These are phyloP conservation scores for Limanda limanda DNA, from an alignment of 2,113 vertebrate species.

Conservation along the genomic window DNA sequence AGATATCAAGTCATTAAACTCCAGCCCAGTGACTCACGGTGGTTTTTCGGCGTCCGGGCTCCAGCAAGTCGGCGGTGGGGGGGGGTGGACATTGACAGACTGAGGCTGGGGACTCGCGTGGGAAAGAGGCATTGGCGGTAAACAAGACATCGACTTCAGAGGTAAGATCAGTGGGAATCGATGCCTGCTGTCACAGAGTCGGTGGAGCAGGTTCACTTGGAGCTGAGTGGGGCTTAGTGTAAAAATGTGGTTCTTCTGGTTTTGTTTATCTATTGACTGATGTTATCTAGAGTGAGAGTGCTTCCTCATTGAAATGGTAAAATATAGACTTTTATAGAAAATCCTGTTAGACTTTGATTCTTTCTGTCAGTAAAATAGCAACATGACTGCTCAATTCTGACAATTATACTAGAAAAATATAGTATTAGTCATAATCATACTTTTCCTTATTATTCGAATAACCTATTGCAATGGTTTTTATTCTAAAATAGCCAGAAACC, in stretches of 20 bases:
- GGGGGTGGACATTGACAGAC: conserved; percentile 15
- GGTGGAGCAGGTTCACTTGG: background rate
- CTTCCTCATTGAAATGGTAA: background rate
- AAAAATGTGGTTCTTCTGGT: background rate
- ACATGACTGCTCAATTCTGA: background rate
- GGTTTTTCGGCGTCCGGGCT: conserved; percentile 39
- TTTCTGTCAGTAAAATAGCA: too few relatives aligned
- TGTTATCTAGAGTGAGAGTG: background rate
- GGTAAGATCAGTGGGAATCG: conserved; percentile 62
- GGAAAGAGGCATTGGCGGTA: conserved; percentile 60
- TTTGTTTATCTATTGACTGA: background rate
- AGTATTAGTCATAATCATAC: too few relatives aligned
- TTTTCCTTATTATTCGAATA: too few relatives aligned
- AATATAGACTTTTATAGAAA: background rate
- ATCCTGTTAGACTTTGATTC: background rate
- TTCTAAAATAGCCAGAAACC: too few relatives aligned
- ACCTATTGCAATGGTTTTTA: too few relatives aligned
- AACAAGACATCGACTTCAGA: conserved; percentile 65
- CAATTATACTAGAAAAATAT: too few relatives aligned
- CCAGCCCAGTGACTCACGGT: conserved; percentile 28
- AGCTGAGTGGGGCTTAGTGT: background rate
- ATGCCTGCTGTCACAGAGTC: background rate
- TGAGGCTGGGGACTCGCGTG: conserved; percentile 44
- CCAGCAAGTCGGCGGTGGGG: conserved; percentile 28
- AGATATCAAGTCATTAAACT: conserved; percentile 54